Conservation (phyloP, 2,113 vertebrate genomes). For the Myiagra hebetior region DNA sequence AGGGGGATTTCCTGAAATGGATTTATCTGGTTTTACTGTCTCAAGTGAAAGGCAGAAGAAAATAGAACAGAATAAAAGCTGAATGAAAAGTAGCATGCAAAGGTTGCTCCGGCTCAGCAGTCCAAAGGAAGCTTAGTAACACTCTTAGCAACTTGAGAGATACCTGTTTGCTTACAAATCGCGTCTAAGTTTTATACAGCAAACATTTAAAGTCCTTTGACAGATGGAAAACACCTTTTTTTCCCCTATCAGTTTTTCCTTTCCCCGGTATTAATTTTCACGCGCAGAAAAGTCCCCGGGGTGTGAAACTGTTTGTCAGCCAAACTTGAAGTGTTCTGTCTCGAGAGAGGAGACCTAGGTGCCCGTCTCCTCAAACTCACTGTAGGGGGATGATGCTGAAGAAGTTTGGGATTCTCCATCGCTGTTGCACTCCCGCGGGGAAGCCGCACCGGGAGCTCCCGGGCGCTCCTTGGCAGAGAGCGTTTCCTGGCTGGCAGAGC, state of each 20-base stretch:
- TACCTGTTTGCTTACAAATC: not conserved
- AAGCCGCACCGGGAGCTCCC: not conserved
- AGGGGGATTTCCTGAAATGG: not conserved
- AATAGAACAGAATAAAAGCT: not conserved
- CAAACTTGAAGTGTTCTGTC: not conserved
- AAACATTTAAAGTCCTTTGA: not conserved
- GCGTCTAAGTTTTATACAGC: not conserved
- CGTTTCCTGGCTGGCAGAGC: not conserved
- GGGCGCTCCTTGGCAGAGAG: conserved; percentile 29
- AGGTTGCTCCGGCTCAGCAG: not conserved
- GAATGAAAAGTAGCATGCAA: not conserved
- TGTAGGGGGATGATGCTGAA: conserved; percentile 71
- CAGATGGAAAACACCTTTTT: not conserved
- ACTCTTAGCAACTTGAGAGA: not conserved
- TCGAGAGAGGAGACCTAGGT: conserved; percentile 35
- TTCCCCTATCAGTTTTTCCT: not conserved
- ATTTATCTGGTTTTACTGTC: not conserved
- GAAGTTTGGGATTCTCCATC: conserved; percentile 84
- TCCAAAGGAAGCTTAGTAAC: not conserved
- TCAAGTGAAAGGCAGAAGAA: not conserved
- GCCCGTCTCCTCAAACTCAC: conserved; percentile 68
- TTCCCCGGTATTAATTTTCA: not conserved
- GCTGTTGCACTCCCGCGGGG: conserved; percentile 73
- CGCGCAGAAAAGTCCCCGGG: not conserved
- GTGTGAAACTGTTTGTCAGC: not conserved